Conservation (phyloP, 2,888 invertebrate genomes). For the Hyposoter dolosus region DNA sequence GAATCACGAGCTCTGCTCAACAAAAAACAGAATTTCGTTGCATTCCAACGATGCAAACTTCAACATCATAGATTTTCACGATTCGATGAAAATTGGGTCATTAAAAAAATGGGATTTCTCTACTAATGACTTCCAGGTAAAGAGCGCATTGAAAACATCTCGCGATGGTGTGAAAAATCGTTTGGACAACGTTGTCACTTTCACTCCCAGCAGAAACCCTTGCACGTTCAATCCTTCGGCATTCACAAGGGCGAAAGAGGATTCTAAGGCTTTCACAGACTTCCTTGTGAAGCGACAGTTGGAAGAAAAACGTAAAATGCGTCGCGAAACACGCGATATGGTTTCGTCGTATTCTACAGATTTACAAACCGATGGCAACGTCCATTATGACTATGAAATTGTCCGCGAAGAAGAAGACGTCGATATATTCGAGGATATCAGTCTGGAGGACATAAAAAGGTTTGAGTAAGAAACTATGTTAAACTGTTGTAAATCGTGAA, state of each 20-base stretch:
- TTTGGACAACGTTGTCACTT: conserved; percentile 42
- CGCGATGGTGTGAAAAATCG: conserved; percentile 76
- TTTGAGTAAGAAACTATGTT: neutral
- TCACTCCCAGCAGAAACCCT: neutral
- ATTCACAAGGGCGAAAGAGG: conserved; percentile 78
- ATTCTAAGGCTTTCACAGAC: conserved; percentile 86
- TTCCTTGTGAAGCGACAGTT: conserved; percentile 87
- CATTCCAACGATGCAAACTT: neutral
- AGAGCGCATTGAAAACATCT: conserved; percentile 79
- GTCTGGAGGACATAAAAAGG: conserved; percentile 45
- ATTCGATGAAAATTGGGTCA: too few species aligned
- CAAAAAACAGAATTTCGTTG: neutral
- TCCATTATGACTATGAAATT: conserved; percentile 75
- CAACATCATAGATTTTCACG: neutral
- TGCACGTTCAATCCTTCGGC: conserved; percentile 12
- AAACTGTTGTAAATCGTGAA: neutral
- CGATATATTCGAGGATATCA: conserved; percentile 55
- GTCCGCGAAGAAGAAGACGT: conserved; percentile 66
- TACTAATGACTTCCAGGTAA: conserved; percentile 76
- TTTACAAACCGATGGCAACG: conserved; percentile 71
- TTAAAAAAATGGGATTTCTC: neutral
- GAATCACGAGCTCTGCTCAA: too few species aligned
- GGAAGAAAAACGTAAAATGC: conserved; percentile 70
- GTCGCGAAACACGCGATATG: conserved; percentile 74
- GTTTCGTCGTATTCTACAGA: conserved; percentile 57